Conservation (phyloP, 2,888 invertebrate species). For the Yponomeuta plumbellus region DNA sequence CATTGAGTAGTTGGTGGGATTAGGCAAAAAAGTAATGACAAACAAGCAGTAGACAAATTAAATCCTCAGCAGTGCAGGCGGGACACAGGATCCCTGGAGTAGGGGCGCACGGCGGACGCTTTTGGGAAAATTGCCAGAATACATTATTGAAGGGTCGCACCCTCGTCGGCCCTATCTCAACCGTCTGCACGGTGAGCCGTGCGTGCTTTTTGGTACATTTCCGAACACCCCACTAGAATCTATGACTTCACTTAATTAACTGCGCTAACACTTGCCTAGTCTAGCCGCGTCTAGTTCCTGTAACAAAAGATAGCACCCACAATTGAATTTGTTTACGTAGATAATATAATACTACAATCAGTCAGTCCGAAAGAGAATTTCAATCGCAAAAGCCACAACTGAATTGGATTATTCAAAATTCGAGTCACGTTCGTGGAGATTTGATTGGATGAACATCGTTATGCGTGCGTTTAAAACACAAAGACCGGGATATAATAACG, state of each 20-base stretch:
- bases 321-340: not conserved
- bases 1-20: not conserved
- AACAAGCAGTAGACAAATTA: conserved; percentile 54
- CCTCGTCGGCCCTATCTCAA: conserved; percentile 54
- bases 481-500: conserved; percentile 4
- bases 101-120: conserved; percentile 30
- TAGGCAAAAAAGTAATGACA: conserved; percentile 43
- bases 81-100: conserved; percentile 40
- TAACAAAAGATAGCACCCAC: not conserved
- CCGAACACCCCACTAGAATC: conserved; percentile 6
- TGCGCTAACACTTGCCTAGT: no score
- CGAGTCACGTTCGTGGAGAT: conserved; percentile 18
- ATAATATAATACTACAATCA: not conserved
- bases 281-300: not conserved
- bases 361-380: conserved; percentile 2
- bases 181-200: conserved; percentile 47
- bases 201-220: conserved; percentile 13
- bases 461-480: conserved; percentile 10
- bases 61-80: conserved; percentile 43
- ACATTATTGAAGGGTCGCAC: conserved; percentile 56
- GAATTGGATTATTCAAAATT: conserved; percentile 17
- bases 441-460: conserved; percentile 18
- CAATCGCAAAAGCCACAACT: conserved; percentile 2
- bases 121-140: conserved; percentile 62
- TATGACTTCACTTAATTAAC: not conserved